These are phyloP conservation scores for Lasius platythorax DNA, from an alignment of 2,888 invertebrate species.

Conservation along the genomic window DNA sequence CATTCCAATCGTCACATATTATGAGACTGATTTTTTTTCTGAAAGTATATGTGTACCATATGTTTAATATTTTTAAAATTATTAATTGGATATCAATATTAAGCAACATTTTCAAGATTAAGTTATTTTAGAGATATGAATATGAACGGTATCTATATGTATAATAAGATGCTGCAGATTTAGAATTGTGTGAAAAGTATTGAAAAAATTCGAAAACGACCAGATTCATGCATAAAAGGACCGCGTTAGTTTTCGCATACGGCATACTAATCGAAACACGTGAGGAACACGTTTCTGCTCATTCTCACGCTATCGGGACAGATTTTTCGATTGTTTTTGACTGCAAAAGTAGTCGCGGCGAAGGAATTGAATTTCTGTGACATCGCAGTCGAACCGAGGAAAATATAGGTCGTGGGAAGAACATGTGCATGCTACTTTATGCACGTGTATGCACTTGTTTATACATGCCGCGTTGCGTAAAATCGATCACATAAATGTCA, in stretches of 20 bases:
- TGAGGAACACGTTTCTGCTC: background rate
- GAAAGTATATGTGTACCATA: background rate
- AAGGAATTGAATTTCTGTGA: constrained; percentile 32
- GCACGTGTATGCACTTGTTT: constrained; percentile 18
- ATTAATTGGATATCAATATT: background rate
- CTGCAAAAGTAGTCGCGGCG: constrained; percentile 14
- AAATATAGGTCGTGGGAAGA: constrained; percentile 26
- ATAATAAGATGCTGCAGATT: background rate
- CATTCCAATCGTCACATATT: background rate
- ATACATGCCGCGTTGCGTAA: background rate
- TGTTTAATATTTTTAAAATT: background rate
- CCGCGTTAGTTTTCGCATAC: background rate
- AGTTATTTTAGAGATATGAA: background rate
- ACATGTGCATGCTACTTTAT: background rate
- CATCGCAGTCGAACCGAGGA: background rate
- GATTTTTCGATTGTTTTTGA: constrained; percentile 40
- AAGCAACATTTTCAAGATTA: background rate
- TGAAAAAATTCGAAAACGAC: background rate
- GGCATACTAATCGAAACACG: background rate
- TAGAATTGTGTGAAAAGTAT: background rate
- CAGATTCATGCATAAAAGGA: background rate
- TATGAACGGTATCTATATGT: background rate
- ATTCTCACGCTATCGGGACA: constrained; percentile 19
- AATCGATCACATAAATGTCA: constrained; percentile 20
- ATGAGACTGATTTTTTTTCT: background rate